A percentile compares a stretch with the other conserved stretches of the same genome.
Conservation (phyloP, 2,797 vertebrate genomes). For the Diglossa cyanea region DNA sequence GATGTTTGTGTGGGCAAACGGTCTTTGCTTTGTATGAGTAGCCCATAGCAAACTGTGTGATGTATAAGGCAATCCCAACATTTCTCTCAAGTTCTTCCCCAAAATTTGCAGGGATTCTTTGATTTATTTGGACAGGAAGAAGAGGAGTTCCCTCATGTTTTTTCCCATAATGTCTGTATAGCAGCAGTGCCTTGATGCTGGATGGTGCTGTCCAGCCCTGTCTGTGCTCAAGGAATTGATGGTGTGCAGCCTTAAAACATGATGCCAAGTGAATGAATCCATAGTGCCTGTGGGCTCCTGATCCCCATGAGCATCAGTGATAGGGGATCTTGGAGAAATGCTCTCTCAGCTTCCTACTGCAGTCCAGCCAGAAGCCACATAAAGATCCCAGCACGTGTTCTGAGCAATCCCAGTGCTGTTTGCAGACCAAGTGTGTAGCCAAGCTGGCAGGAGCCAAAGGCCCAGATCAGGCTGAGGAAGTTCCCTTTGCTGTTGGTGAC, state of each 20-base stretch:
- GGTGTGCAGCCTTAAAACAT: neutral
- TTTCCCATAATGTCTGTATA: neutral
- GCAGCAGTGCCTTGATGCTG: neutral
- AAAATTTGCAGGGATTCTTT: neutral
- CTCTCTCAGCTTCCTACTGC: neutral
- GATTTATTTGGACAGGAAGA: neutral
- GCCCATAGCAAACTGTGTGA: neutral
- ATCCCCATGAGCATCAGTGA: neutral
- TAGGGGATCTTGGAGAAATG: neutral
- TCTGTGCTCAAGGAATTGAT: neutral
- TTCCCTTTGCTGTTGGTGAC: neutral
- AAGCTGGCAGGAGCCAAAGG: neutral
- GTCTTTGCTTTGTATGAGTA: neutral
- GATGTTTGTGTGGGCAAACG: neutral
- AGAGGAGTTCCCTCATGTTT: neutral
- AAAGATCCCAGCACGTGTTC: neutral
- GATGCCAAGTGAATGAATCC: neutral
- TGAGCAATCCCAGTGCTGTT: neutral
- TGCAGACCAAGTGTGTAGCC: neutral
- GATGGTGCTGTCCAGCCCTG: neutral
- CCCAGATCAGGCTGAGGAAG: neutral
- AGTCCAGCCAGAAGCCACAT: neutral
- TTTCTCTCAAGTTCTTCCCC: neutral
- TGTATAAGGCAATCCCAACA: neutral
- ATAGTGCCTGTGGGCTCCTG: neutral